phyloP scores from a whole-genome alignment of 1,140 invertebrate species.

The Portunus trituberculatus region DNA sequence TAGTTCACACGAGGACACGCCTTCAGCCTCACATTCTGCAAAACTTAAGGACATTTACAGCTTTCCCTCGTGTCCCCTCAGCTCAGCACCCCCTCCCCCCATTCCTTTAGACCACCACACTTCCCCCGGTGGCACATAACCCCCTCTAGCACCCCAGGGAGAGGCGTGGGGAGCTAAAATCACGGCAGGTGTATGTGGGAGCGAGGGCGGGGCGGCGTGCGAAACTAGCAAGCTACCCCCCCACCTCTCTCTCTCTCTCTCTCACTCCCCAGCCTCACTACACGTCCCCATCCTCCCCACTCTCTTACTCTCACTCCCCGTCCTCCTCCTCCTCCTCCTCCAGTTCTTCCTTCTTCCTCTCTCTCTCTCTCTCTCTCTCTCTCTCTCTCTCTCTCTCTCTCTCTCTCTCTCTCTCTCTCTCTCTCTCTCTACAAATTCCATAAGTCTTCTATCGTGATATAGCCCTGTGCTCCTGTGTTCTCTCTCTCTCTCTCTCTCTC shows the following conservation, averaged over 20 bases:
- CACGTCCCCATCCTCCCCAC: background rate
- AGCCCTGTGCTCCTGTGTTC: background rate
- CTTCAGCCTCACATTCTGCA: background rate
- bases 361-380: background rate
- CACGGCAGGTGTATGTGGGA: background rate
- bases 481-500: no score
- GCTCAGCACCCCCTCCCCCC: background rate
- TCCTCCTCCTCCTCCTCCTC: no score
- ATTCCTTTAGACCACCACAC: background rate
- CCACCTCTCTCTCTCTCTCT: background rate
- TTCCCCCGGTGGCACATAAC: background rate
- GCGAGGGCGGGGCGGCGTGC: background rate
- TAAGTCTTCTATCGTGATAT: background rate
- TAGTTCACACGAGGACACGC: background rate
- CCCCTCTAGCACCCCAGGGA: background rate
- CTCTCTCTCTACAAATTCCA: background rate
- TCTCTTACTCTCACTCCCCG: background rate
- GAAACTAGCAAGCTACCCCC: background rate
- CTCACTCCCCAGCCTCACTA: no score
- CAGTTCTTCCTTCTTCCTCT: background rate
- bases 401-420: background rate
- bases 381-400: background rate
- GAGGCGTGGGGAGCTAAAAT: background rate
- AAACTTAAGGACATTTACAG: background rate
- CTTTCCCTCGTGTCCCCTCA: background rate